Percentiles rank a stretch among this genome's conserved stretches.
These are phyloP conservation scores for Fratercula arctica DNA, from an alignment of 2,797 vertebrate genomes.

Conservation along the genomic window DNA sequence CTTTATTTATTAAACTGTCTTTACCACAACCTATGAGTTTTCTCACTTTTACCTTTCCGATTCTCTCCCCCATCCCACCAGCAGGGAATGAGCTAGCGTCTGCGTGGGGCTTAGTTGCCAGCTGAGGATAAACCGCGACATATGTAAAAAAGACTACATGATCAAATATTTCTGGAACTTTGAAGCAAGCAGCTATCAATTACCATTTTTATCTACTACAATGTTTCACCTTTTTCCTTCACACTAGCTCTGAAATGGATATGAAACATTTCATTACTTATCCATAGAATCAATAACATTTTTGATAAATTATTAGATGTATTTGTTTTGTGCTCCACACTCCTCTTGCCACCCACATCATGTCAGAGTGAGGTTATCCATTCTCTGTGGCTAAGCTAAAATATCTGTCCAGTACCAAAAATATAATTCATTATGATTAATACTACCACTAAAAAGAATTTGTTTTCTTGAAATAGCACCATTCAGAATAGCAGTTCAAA, in stretches of 20 bases:
- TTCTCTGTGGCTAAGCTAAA: background rate
- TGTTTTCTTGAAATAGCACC: background rate
- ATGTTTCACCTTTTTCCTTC: background rate
- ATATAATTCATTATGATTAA: conserved; percentile 35
- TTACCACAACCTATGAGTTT: background rate
- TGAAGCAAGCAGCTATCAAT: background rate
- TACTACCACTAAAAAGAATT: background rate
- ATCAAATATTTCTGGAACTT: background rate
- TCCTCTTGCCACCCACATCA: conserved; percentile 20
- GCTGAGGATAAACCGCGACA: background rate
- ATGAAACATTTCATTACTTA: background rate
- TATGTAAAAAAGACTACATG: background rate
- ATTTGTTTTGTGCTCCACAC: background rate
- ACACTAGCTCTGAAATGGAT: background rate
- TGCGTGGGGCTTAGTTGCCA: accelerated
- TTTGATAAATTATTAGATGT: conserved; percentile 17
- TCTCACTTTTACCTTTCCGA: background rate
- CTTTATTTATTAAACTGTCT: background rate
- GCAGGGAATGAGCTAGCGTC: accelerated
- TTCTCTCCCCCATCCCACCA: background rate
- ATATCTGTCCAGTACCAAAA: background rate
- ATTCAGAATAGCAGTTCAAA: background rate
- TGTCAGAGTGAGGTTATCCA: conserved; percentile 8
- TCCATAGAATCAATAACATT: background rate
- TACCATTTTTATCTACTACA: background rate